A percentile compares a stretch with the other conserved stretches of the same genome.
Evolutionary conservation across 2,888 invertebrate genomes (phyloP).

Genomic region (Barypeithes pellucidus): DNA sequence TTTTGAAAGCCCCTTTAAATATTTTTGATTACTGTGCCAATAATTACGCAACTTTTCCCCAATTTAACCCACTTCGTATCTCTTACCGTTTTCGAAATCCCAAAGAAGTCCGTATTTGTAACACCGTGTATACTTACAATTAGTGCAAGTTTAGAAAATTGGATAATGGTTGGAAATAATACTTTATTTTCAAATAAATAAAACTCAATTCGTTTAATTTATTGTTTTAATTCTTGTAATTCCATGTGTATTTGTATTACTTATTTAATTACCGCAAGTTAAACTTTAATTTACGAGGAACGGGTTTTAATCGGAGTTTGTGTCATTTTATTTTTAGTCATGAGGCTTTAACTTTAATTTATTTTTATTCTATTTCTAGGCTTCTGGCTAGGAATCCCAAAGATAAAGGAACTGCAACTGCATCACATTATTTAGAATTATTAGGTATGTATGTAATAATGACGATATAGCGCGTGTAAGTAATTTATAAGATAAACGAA

Average conservation of each 20-base stretch:
- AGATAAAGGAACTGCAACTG: not conserved
- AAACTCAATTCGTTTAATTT: not conserved
- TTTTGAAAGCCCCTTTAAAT: too few species aligned
- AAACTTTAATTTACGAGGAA: conserved; percentile 15
- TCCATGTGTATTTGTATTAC: conserved; percentile 16
- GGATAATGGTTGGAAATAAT: conserved; percentile 1
- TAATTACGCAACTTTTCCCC: too few species aligned
- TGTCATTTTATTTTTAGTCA: conserved; percentile 14
- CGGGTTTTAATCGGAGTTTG: not conserved
- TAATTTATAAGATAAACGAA: too few species aligned
- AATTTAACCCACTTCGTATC: too few species aligned
- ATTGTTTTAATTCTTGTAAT: conserved; percentile 1
- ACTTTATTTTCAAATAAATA: conserved; percentile 11
- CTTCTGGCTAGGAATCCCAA: conserved; percentile 5
- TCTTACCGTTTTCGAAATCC: too few species aligned
- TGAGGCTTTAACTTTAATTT: conserved; percentile 3
- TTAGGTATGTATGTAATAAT: not conserved
- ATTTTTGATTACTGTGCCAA: too few species aligned
- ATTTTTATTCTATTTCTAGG: conserved; percentile 23
- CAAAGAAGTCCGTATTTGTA: too few species aligned
- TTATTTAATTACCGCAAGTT: conserved; percentile 6
- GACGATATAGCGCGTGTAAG: too few species aligned
- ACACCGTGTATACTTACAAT: too few species aligned
- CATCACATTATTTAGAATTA: conserved; percentile 1
- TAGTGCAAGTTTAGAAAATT: not conserved